A percentile compares a stretch with the other conserved stretches of the same genome.
Evolutionary conservation across 2,888 invertebrate genomes (phyloP).

Genomic region (Apodemia mormo): DNA sequence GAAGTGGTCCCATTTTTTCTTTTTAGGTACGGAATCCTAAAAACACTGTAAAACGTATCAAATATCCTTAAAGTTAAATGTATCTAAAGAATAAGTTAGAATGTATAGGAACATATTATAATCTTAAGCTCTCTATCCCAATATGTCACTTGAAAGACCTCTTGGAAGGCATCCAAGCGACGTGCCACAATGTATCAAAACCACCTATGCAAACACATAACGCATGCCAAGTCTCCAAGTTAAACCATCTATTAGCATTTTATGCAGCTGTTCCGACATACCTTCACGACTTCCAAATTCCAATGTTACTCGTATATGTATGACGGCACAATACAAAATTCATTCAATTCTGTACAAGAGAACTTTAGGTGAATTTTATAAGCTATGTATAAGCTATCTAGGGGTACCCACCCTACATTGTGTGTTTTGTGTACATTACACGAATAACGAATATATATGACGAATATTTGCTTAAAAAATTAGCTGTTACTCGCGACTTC

Average conservation of each 20-base stretch:
- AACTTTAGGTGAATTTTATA: too few relatives aligned
- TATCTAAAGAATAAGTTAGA: background rate
- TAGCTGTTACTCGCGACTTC: too few relatives aligned
- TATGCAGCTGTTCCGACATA: constrained; percentile 21
- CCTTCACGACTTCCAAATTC: constrained; percentile 6
- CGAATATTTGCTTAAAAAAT: too few relatives aligned
- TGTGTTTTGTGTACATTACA: too few relatives aligned
- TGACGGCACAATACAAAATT: background rate
- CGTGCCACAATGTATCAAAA: constrained; percentile 26
- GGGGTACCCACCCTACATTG: too few relatives aligned
- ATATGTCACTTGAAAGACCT: constrained; percentile 9
- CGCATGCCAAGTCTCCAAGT: constrained; percentile 23
- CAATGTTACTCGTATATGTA: background rate
- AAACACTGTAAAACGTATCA: background rate
- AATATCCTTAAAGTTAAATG: background rate
- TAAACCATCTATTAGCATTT: constrained; percentile 26
- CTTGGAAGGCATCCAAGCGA: constrained; percentile 31
- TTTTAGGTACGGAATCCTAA: too few relatives aligned
- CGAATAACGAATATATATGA: too few relatives aligned
- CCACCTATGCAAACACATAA: constrained; percentile 24
- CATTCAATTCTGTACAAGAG: background rate
- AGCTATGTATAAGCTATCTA: too few relatives aligned
- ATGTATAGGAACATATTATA: background rate
- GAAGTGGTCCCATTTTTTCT: too few relatives aligned
- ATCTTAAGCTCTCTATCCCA: background rate